Evolutionary conservation across 2,797 vertebrate genomes (phyloP).

Genomic region (Bufotes viridis): DNA sequence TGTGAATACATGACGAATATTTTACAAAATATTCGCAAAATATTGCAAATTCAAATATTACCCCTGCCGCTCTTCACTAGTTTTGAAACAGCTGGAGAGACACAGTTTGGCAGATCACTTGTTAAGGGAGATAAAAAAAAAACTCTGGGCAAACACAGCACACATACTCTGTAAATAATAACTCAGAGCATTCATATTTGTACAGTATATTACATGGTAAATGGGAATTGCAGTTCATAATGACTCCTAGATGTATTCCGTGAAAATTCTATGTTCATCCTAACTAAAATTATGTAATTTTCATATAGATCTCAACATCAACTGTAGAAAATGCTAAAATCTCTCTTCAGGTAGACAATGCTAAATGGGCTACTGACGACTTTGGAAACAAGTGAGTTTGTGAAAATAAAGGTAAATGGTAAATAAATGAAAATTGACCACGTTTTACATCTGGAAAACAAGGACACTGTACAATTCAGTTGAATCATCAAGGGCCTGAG

Average conservation of each 20-base stretch:
- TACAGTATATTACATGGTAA: not conserved
- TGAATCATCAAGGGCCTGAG: too few relatives aligned
- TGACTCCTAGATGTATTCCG: not conserved
- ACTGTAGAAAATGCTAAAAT: conserved; percentile 27
- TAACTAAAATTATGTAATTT: not conserved
- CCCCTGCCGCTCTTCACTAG: too few relatives aligned
- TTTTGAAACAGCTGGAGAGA: not conserved
- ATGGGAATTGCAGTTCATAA: not conserved
- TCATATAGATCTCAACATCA: conserved; percentile 16
- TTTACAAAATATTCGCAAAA: too few relatives aligned
- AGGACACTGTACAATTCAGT: too few relatives aligned
- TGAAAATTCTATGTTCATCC: not conserved
- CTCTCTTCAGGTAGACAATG: conserved; percentile 74
- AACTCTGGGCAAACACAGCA: not conserved
- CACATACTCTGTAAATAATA: not conserved
- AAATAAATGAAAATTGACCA: too few relatives aligned
- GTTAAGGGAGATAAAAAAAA: not conserved
- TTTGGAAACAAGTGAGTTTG: conserved; percentile 80
- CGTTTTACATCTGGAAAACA: too few relatives aligned
- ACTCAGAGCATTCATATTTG: not conserved
- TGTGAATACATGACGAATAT: too few relatives aligned
- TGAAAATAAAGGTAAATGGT: not conserved
- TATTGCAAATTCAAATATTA: too few relatives aligned
- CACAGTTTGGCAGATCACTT: not conserved
- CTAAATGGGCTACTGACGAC: conserved; percentile 79